Evolutionary conservation across 1,140 invertebrate genomes (phyloP).

Genomic region (Cherax quadricarinatus): DNA sequence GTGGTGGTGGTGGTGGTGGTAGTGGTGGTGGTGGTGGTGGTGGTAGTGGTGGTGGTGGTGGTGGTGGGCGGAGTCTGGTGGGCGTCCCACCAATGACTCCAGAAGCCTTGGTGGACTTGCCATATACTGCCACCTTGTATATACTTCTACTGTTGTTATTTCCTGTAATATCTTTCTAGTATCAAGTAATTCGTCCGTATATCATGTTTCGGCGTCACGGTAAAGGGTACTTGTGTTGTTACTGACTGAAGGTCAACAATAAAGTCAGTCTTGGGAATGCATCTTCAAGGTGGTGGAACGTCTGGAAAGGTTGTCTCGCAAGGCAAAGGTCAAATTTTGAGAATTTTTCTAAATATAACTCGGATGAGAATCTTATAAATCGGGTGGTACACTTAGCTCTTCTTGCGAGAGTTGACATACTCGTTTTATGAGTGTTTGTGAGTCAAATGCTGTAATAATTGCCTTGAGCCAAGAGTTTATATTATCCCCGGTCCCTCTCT

Average conservation of each 20-base stretch:
- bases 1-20: slow-evolving; percentile 13
- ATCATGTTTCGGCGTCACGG: background rate
- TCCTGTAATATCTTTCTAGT: background rate
- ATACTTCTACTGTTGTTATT: background rate
- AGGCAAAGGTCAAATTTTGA: slow-evolving; percentile 54
- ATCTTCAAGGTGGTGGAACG: background rate
- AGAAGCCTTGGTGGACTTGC: slow-evolving; percentile 34
- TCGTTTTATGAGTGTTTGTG: background rate
- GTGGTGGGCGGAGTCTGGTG: slow-evolving; percentile 41
- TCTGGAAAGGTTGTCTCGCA: slow-evolving; percentile 21
- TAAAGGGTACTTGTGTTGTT: background rate
- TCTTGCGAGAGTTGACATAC: background rate
- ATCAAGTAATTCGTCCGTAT: background rate
- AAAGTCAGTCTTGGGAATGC: background rate
- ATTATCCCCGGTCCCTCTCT: slow-evolving; percentile 1
- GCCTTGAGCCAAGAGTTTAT: slow-evolving; percentile 21
- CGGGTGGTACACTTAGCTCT: background rate
- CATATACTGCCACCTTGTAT: background rate
- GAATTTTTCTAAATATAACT: slow-evolving; percentile 12
- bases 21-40: slow-evolving; percentile 19
- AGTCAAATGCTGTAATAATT: background rate
- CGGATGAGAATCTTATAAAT: background rate
- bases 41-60: slow-evolving; percentile 15
- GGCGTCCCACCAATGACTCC: slow-evolving; percentile 38
- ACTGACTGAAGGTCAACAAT: background rate